Base-by-base conservation (phyloP, 2,113 vertebrate species). In the Dicrurus megarhynchus region DNA sequence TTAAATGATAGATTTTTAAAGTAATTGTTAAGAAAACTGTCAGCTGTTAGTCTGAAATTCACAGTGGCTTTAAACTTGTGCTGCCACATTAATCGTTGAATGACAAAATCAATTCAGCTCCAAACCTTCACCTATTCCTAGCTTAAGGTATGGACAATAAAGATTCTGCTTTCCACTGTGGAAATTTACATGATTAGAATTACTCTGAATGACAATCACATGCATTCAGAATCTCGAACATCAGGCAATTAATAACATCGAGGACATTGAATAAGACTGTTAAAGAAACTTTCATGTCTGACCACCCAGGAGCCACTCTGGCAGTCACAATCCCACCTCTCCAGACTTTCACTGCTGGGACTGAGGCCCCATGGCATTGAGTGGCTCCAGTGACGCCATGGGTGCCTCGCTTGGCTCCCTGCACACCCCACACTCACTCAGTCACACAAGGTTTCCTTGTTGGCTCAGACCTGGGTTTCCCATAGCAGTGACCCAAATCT, bases 1-100 rank as follows among this genome's bases (percentile, higher is more conserved):
- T 97, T 95, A 96, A 97, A 96, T 97, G 93, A 97, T 94, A 80
- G 70, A 94, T 97, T 97, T 98, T 92, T 75, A 95, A 97, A 97
- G 90, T 97, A 97, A 97, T 97, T 97, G 47, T 92, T 97, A 89
- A 94, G 61, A 92, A 95, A 95, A 94, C 69, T 71, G 65, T 85
- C 83, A 91, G 86, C 39, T 79, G 75, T 88, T 87, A 71, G 26
- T 37, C 39, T 84, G 89, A 87, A 95, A 97, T 94, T 77, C 55
- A 53, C 12, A 16, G 11, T 39, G 33, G 26, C 10, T 78, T 87
- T 93, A 89, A 63, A 73, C 33, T 60, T 94, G 22, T 83, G 61
- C 68, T 93, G 67, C 59, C 86, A 61, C 14, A 33, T 70, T 76
- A 91, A 76, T 81, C 11, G n/a, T 61, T 85, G 77, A 79, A 64